These are phyloP conservation scores for Macrocentrus cingulum DNA, from an alignment of 1,140 invertebrate genomes.

Conservation along the genomic window DNA sequence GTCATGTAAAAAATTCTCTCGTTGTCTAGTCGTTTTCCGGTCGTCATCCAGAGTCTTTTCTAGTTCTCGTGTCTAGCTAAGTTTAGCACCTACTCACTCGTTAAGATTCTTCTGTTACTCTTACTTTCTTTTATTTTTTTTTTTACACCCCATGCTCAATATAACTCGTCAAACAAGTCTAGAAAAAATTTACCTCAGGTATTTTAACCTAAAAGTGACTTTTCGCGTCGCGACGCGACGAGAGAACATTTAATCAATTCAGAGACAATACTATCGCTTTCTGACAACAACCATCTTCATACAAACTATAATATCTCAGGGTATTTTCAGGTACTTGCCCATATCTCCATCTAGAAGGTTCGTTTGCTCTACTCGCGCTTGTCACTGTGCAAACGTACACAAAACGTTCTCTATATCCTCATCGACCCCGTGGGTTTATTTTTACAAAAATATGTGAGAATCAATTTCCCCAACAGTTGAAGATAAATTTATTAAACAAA, in stretches of 20 bases:
- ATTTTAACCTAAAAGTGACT: no score
- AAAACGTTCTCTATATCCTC: neutral
- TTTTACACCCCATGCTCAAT: neutral
- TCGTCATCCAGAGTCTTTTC: neutral
- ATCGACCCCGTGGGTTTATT: conserved; percentile 1
- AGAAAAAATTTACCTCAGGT: no score
- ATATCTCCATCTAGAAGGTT: conserved; percentile 5
- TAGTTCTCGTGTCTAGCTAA: neutral
- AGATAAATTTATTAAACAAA: neutral
- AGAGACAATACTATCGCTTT: no score
- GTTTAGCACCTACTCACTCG: conserved; percentile 1
- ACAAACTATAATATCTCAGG: neutral
- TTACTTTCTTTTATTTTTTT: neutral
- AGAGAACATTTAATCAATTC: no score
- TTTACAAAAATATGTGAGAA: neutral
- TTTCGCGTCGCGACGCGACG: no score
- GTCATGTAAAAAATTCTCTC: neutral
- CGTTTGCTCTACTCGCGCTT: conserved; percentile 2
- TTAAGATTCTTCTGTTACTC: neutral
- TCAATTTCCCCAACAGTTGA: no score
- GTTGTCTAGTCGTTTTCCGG: neutral
- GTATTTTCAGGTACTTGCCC: conserved; percentile 4
- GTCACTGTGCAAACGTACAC: conserved; percentile 12
- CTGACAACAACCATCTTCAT: neutral
- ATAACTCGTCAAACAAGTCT: no score